A percentile compares a stretch with the other conserved stretches of the same genome.
Conservation (phyloP, 2,888 invertebrate species). For the Drosophila pseudotakahashii region DNA sequence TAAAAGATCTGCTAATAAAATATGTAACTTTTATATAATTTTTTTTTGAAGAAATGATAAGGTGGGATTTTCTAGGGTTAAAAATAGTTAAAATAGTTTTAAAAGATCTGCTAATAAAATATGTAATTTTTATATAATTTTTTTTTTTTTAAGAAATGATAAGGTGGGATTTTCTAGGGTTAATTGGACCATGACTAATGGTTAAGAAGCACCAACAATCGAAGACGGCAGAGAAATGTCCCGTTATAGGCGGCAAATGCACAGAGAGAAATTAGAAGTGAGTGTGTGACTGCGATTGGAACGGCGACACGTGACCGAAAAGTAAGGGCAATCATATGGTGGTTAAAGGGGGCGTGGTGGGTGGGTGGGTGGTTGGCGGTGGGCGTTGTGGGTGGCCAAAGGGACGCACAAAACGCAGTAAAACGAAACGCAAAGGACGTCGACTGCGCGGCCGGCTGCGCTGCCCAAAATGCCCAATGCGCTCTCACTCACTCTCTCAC, state of each 20-base stretch:
- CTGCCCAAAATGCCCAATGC: conserved; percentile 44
- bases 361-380: too few species aligned
- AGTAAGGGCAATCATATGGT: conserved; percentile 5
- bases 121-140: too few species aligned
- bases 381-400: conserved; percentile 13
- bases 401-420: conserved; percentile 36
- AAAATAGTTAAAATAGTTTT: too few species aligned
- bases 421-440: conserved; percentile 23
- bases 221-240: neutral
- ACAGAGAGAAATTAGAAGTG: neutral
- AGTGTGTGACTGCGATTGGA: conserved; percentile 20
- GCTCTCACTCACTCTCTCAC: conserved; percentile 16
- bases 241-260: neutral
- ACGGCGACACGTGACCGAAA: conserved; percentile 74
- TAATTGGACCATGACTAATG: too few species aligned
- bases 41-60: too few species aligned
- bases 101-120: too few species aligned
- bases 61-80: too few species aligned
- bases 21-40: too few species aligned
- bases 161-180: too few species aligned
- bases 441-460: conserved; percentile 24
- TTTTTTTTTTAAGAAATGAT: too few species aligned
- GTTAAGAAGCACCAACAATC: too few species aligned
- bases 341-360: conserved; percentile 6
- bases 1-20: too few species aligned